Conservation (phyloP, 30 jellyfish, hydroid and myxozoan species). For the Aurelia sp. region DNA sequence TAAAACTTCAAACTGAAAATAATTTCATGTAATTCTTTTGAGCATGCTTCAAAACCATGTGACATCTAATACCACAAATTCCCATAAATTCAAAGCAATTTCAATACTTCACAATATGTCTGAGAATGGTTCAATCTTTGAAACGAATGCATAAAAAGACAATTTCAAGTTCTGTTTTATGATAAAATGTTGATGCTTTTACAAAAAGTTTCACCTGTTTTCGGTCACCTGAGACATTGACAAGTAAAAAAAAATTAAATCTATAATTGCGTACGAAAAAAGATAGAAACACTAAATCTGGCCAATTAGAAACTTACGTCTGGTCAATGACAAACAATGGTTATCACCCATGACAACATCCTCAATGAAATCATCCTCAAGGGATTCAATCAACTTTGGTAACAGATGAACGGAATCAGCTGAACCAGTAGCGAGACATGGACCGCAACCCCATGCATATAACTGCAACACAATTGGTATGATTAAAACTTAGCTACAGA, state of each 20-base stretch:
- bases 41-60: no score
- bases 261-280: neutral
- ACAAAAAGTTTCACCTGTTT: neutral
- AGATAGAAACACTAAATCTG: neutral
- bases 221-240: neutral
- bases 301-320: conserved; percentile 58
- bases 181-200: no score
- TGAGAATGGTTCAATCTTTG: no score
- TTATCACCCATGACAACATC: conserved; percentile 94
- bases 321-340: conserved; percentile 92
- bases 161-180: no score
- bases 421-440: conserved; percentile 94
- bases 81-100: no score
- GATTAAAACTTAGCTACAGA: no score
- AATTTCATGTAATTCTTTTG: no score
- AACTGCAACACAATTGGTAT: conserved; percentile 56
- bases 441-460: conserved; percentile 99
- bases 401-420: conserved; percentile 92
- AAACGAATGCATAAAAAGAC: no score
- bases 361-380: conserved; percentile 69
- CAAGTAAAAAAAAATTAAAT: neutral
- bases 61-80: no score
- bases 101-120: no score
- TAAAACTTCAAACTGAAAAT: no score
- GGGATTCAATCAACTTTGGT: conserved; percentile 85